Base-by-base conservation (phyloP, 2,797 vertebrate genomes). In the Florisuga fusca region DNA sequence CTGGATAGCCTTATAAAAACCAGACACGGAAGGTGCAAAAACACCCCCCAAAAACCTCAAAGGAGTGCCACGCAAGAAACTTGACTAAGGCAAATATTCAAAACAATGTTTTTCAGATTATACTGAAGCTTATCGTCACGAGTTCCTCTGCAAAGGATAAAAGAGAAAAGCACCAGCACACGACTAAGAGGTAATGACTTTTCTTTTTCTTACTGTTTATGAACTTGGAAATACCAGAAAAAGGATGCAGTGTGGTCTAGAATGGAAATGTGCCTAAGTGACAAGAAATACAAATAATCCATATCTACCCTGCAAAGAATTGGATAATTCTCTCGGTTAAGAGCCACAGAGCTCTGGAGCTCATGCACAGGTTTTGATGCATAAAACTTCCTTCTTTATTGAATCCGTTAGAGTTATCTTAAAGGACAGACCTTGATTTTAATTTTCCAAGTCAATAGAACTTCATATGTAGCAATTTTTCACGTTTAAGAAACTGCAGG, bases 121-220 rank as follows among this genome's bases (percentile, higher is more conserved):
- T 54, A 85, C 46, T 69, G 38, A 86, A 94, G 84, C 74, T 95
- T 79, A 87, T 63, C 74, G 71, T 91, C 77, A 54, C 81, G 89
- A 93, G 63, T 57, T 90, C 23, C 84, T 43, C 61, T 75, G 82
- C 55, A 81, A 61, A 38, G 43, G 66, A 91, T 75, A 93, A 96
- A 84, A 63, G 25, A 82, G 96, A 77, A 61, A 87, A 36, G 50
- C 62, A 77, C 62, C 89, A 81, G 48, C 53, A 72, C 89, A 43
- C 48, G 80, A 94, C 53, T 90, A 62, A 90, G 92, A 98, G 97
- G 98, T 98, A 98, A 97, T 93, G 29, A 71, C 26, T 53, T 18
- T 53, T 43, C 22, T 89, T 76, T 95, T 92, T 68, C 53, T 87
- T 87, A 14, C 45, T 36, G 11, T 43, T 85, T 77, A 54, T 86